A percentile compares a stretch with the other conserved stretches of the same genome.
Conservation (phyloP, 2,113 vertebrate genomes). For the Microcebus griseorufus region DNA sequence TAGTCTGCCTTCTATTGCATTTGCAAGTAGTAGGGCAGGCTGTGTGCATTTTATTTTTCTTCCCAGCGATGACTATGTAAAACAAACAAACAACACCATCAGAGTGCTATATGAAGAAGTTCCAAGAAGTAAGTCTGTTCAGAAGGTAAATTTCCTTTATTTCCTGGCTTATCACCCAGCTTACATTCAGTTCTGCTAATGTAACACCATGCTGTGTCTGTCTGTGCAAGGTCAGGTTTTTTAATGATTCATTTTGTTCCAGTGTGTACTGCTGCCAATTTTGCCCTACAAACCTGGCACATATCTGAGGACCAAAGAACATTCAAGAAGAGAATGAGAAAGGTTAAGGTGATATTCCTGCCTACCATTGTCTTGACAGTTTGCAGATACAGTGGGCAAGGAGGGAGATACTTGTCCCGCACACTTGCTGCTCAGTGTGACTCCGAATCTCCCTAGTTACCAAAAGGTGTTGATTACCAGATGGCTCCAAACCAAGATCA, state of each 20-base stretch:
- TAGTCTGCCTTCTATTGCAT: background rate
- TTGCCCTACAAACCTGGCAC: background rate
- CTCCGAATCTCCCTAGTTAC: background rate
- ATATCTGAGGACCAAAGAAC: background rate
- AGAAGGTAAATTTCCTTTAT: background rate
- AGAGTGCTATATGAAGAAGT: constrained; percentile 1
- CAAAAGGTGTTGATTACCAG: background rate
- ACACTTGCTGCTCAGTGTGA: background rate
- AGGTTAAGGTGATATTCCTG: background rate
- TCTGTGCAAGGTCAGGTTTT: background rate
- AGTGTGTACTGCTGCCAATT: background rate
- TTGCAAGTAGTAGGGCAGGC: background rate
- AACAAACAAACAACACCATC: background rate
- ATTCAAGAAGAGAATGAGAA: background rate
- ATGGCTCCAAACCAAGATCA: background rate
- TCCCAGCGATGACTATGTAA: background rate
- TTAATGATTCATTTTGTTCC: constrained; percentile 46
- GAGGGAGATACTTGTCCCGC: background rate
- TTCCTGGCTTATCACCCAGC: background rate
- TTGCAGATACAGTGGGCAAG: background rate
- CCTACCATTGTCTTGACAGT: background rate
- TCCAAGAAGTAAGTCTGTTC: background rate
- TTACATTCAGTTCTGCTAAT: constrained; percentile 23
- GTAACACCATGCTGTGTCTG: background rate
- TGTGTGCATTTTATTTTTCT: background rate